phyloP scores from a whole-genome alignment of 2,797 vertebrate species.

The Danio choprae region DNA sequence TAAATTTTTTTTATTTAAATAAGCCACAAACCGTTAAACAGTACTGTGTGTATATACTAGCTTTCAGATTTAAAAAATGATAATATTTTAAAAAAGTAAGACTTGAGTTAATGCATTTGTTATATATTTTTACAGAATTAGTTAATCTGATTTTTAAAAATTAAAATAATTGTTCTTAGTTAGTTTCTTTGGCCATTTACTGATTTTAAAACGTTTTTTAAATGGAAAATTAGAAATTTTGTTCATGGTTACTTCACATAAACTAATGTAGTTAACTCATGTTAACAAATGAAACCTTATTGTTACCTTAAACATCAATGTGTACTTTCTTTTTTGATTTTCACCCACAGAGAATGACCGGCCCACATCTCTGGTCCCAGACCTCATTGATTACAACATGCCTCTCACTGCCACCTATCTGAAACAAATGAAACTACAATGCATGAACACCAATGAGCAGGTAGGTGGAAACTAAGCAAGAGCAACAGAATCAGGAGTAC shows the following conservation, averaged over 20 bases:
- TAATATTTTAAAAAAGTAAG: too few species aligned
- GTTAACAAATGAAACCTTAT: too few species aligned
- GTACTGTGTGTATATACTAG: neutral
- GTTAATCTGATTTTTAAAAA: too few species aligned
- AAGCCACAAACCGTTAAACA: neutral
- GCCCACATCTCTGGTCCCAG: slow-evolving; percentile 93
- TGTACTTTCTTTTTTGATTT: slow-evolving; percentile 7
- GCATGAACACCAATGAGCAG: slow-evolving; percentile 93
- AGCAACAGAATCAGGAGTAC: neutral
- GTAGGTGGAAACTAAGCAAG: slow-evolving; percentile 73
- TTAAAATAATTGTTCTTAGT: too few species aligned
- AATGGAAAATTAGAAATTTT: too few species aligned
- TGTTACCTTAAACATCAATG: neutral
- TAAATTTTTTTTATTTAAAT: too few species aligned
- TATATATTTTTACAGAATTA: too few species aligned
- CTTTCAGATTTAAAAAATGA: neutral
- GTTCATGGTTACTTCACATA: too few species aligned
- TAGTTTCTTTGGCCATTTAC: too few species aligned
- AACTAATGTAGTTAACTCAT: too few species aligned
- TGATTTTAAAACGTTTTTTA: too few species aligned
- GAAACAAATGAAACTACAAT: slow-evolving; percentile 97
- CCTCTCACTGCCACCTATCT: slow-evolving; percentile 97
- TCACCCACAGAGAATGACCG: slow-evolving; percentile 88
- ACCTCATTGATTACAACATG: slow-evolving; percentile 99
- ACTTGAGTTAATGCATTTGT: too few species aligned